phyloP scores from a whole-genome alignment of 2,113 vertebrate species.

The Amphiprion ocellaris region DNA sequence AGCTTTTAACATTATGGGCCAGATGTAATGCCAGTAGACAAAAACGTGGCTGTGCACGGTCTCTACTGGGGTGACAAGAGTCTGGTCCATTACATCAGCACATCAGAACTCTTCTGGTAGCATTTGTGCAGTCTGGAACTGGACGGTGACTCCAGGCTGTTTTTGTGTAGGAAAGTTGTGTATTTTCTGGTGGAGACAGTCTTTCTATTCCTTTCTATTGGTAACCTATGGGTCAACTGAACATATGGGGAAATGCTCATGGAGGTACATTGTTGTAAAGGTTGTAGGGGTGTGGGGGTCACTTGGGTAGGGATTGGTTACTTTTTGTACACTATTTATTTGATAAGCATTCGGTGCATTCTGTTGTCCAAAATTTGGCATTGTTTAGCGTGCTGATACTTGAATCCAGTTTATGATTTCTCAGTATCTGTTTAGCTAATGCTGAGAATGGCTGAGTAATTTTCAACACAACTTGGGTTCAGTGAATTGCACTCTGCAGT shows the following conservation, averaged over 20 bases:
- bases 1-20: constrained; percentile 6
- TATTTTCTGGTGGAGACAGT: constrained; percentile 27
- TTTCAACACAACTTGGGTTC: constrained; percentile 17
- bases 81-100: constrained; percentile 29
- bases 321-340: constrained; percentile 82
- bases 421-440: constrained; percentile 30
- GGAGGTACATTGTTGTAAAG: not conserved
- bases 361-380: constrained; percentile 61
- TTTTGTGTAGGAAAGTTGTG: constrained; percentile 2
- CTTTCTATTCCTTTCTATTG: constrained; percentile 41
- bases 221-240: constrained; percentile 20
- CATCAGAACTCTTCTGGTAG: constrained; percentile 3
- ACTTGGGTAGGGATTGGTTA: constrained; percentile 22
- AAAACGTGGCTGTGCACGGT: constrained; percentile 2
- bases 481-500: constrained; percentile 24
- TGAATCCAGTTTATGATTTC: constrained; percentile 60
- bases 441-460: constrained; percentile 20
- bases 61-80: not conserved
- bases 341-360: constrained; percentile 64
- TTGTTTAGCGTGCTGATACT: constrained; percentile 66
- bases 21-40: constrained; percentile 13
- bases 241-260: not conserved
- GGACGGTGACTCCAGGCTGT: not conserved
- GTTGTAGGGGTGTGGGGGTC: not conserved
- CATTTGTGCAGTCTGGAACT: not conserved